Conservation (phyloP, 2,888 invertebrate species). For the Lydus trimaculatus region DNA sequence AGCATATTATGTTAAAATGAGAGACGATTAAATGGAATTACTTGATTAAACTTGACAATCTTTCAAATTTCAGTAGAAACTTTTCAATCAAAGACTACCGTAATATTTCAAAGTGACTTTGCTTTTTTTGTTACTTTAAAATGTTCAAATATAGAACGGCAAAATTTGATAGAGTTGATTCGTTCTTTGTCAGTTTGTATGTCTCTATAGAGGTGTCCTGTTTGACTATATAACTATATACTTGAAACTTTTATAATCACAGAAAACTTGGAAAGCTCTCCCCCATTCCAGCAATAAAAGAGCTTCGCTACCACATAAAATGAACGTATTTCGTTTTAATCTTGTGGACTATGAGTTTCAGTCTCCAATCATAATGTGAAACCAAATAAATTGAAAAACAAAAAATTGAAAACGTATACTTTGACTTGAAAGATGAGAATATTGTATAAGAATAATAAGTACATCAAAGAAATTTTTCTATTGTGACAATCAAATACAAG, state of each 20-base stretch:
- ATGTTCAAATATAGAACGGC: not conserved
- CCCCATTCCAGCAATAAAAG: not conserved
- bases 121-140: not conserved
- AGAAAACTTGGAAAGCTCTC: not conserved
- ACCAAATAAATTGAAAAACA: not conserved
- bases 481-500: constrained; percentile 11
- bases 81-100: not conserved
- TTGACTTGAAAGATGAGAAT: not conserved
- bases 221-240: not conserved
- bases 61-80: not conserved
- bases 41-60: constrained; percentile 15
- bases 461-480: constrained; percentile 15
- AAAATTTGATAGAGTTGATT: not conserved
- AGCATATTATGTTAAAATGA: constrained; percentile 14
- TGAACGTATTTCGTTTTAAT: not conserved
- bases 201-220: not conserved
- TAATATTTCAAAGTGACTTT: not conserved
- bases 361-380: not conserved
- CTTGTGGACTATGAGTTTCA: not conserved
- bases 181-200: not conserved
- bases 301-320: not conserved
- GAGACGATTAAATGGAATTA: constrained; percentile 9
- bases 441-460: not conserved
- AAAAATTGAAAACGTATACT: not conserved
- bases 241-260: constrained; percentile 9